These are phyloP conservation scores for Tinamus major DNA, from an alignment of 2,797 vertebrate genomes.

Conservation along the genomic window DNA sequence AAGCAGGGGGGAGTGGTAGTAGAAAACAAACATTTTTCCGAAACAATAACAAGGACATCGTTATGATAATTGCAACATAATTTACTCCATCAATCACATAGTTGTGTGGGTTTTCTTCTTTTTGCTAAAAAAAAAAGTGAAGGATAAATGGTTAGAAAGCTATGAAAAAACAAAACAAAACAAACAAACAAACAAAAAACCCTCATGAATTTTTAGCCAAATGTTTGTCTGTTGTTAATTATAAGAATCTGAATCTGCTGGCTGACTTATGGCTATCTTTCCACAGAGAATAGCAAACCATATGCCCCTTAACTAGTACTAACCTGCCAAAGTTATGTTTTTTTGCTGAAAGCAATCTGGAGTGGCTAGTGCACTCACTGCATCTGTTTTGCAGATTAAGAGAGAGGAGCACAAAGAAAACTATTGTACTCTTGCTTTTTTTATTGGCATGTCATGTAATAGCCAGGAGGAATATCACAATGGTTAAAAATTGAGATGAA, in stretches of 20 bases:
- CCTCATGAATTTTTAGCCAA: constrained; percentile 51
- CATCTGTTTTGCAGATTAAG: constrained; percentile 70
- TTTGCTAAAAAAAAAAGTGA: neutral
- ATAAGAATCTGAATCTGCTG: constrained; percentile 45
- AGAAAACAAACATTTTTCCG: constrained; percentile 38
- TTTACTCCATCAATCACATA: constrained; percentile 37
- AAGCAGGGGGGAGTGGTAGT: neutral
- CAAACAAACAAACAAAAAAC: constrained; percentile 29
- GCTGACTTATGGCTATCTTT: constrained; percentile 54
- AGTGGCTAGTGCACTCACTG: neutral
- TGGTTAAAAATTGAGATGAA: neutral
- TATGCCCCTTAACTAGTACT: constrained; percentile 13
- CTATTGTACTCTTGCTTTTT: neutral
- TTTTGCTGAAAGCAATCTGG: constrained; percentile 25
- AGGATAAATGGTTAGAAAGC: constrained; percentile 45
- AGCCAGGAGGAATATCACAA: neutral
- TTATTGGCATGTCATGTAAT: neutral
- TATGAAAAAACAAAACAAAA: neutral
- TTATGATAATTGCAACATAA: constrained; percentile 39
- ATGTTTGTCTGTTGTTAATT: constrained; percentile 58
- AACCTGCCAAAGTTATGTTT: constrained; percentile 52
- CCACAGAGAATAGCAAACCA: constrained; percentile 44
- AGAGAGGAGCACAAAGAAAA: constrained; percentile 38
- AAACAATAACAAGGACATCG: neutral
- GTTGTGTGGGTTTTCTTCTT: constrained; percentile 1